These are phyloP conservation scores for Hypanus sabinus DNA, from an alignment of 2,113 vertebrate genomes.

Conservation along the genomic window DNA sequence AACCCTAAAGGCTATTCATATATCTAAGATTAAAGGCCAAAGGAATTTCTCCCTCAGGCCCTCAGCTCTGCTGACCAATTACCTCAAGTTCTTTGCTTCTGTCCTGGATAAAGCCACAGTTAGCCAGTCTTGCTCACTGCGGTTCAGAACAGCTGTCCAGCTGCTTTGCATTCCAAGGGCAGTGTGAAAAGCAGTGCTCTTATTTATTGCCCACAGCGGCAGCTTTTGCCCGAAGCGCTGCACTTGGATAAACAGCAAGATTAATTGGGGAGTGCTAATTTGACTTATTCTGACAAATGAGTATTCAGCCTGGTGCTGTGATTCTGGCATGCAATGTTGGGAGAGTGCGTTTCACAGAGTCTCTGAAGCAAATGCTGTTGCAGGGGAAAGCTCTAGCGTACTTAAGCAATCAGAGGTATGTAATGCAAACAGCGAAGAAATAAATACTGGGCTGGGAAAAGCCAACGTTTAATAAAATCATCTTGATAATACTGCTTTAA, in stretches of 20 bases:
- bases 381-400: background rate
- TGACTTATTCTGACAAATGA: background rate
- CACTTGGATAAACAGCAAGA: background rate
- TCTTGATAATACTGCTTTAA: background rate
- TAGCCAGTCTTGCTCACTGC: background rate
- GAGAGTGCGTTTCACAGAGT: background rate
- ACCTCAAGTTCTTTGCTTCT: background rate
- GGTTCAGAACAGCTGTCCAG: background rate
- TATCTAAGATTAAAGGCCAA: background rate
- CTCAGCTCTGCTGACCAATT: background rate
- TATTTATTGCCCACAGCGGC: slow-evolving; percentile 2
- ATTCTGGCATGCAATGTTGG: background rate
- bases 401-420: background rate
- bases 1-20: background rate
- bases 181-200: background rate
- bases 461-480: background rate
- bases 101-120: background rate
- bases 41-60: background rate
- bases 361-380: background rate
- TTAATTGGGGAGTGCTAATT: slow-evolving; percentile 22
- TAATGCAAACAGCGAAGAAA: background rate
- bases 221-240: background rate
- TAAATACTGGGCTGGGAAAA: background rate
- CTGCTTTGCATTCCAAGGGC: background rate
- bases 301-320: background rate